phyloP scores from a whole-genome alignment of 2,797 vertebrate species.

The Bryconaethiops microstoma region DNA sequence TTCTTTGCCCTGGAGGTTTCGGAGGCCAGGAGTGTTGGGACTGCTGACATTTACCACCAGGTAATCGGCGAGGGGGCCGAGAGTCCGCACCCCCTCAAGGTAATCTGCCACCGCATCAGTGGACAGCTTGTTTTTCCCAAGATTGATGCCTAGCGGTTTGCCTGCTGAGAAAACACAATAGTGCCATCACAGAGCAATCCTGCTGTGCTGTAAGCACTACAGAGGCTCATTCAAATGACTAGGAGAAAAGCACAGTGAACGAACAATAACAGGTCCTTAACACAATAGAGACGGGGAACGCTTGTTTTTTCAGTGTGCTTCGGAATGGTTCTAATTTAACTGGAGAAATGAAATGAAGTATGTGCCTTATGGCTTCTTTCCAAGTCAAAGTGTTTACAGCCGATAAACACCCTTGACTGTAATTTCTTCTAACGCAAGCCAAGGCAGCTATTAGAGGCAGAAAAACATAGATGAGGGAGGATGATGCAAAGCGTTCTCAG shows the following conservation, averaged over 20 bases:
- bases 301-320: not conserved
- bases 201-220: not conserved
- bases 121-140: slow-evolving; percentile 95
- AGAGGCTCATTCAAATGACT: slow-evolving; percentile 34
- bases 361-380: not conserved
- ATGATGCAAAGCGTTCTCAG: not conserved
- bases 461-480: not conserved
- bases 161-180: slow-evolving; percentile 76
- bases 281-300: no score
- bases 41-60: slow-evolving; percentile 96
- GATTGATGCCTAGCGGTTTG: slow-evolving; percentile 91
- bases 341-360: not conserved
- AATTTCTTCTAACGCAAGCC: slow-evolving; percentile 4
- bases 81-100: slow-evolving; percentile 78
- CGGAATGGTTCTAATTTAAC: not conserved
- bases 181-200: not conserved
- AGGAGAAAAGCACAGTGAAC: slow-evolving; percentile 8
- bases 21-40: slow-evolving; percentile 89
- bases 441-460: slow-evolving; percentile 1
- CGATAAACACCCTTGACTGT: slow-evolving; percentile 1
- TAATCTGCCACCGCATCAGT: slow-evolving; percentile 86
- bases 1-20: slow-evolving; percentile 86
- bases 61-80: slow-evolving; percentile 94
- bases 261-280: not conserved
- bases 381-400: not conserved